Evolutionary conservation across 2,888 invertebrate species (phyloP).

Genomic region (Synergus itoensis): DNA sequence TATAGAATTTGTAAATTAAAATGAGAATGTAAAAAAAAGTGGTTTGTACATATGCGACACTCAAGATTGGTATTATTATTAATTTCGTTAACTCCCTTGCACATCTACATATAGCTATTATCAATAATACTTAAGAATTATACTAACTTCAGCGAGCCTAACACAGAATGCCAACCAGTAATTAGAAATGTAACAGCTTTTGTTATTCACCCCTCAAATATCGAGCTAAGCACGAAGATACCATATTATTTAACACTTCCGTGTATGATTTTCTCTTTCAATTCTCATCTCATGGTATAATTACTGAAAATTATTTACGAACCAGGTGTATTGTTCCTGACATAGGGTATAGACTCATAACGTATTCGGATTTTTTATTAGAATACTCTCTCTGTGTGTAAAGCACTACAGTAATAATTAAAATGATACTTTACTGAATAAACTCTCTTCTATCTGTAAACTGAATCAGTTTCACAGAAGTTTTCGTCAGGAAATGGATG

Average conservation of each 20-base stretch:
- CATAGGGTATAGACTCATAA: constrained; percentile 1
- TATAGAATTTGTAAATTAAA: too few relatives aligned
- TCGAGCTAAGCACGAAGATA: too few relatives aligned
- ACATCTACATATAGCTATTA: too few relatives aligned
- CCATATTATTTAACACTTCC: background rate
- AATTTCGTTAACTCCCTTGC: too few relatives aligned
- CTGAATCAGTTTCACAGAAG: background rate
- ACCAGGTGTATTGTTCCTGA: background rate
- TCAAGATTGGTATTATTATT: too few relatives aligned
- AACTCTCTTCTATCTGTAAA: background rate
- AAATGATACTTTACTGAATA: background rate
- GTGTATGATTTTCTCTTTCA: background rate
- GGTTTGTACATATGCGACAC: too few relatives aligned
- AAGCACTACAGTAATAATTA: background rate
- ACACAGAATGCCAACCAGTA: background rate
- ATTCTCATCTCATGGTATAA: too few relatives aligned
- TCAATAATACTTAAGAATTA: too few relatives aligned
- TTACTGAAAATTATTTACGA: background rate
- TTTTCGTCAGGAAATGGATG: background rate
- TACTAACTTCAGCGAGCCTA: too few relatives aligned
- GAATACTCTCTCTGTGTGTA: background rate
- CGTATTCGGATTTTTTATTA: background rate
- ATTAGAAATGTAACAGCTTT: background rate
- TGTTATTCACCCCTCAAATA: background rate
- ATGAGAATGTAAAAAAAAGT: too few relatives aligned